phyloP scores from a whole-genome alignment of 2,113 vertebrate genomes.

The Columba janthina region DNA sequence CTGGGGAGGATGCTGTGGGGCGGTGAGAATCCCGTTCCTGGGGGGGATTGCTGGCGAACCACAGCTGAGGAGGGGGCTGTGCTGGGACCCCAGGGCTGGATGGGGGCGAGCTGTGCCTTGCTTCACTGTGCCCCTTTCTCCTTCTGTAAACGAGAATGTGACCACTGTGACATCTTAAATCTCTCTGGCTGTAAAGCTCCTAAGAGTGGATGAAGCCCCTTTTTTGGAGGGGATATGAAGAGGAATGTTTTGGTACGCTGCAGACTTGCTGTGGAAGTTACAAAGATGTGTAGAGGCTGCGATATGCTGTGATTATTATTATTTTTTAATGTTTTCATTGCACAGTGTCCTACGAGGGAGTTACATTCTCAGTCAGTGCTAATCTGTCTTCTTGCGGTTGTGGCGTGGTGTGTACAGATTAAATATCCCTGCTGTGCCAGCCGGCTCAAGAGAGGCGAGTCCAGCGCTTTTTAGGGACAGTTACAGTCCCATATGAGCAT shows the following conservation, averaged over 20 bases:
- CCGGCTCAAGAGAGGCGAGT: not conserved
- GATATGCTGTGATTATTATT: not conserved
- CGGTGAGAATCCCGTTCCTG: not conserved
- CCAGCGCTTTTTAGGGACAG: not conserved
- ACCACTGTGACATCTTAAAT: not conserved
- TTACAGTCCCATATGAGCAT: not conserved
- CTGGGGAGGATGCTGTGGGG: not conserved
- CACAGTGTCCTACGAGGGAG: not conserved
- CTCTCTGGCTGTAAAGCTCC: not conserved
- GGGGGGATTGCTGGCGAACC: not conserved
- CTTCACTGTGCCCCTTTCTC: accelerated
- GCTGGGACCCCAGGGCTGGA: accelerated
- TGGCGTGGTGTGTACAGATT: not conserved
- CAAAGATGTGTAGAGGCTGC: not conserved
- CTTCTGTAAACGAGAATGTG: not conserved
- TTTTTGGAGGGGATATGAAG: not conserved
- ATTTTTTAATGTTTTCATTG: accelerated
- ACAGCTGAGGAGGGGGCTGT: not conserved
- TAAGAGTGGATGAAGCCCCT: accelerated
- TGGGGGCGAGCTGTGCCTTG: not conserved
- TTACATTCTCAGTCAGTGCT: accelerated
- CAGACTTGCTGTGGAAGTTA: not conserved
- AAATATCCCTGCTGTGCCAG: not conserved
- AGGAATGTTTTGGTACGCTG: not conserved
- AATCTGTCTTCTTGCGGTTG: not conserved